Conservation (phyloP, 2,113 vertebrate species). For the Okapia johnstoni region DNA sequence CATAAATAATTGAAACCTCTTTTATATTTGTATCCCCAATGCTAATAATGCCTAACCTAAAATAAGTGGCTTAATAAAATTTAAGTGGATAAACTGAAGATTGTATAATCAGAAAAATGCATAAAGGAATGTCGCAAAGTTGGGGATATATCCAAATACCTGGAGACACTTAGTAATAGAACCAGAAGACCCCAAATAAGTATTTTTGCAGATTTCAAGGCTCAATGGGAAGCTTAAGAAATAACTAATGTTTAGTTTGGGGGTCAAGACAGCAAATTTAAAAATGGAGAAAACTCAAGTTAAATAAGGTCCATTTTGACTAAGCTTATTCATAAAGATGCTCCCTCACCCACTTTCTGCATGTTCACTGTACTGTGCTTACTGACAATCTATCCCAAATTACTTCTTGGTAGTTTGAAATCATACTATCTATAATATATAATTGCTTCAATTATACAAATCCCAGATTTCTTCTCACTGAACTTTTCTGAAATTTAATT, state of each 20-base stretch:
- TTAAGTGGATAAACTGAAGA: background rate
- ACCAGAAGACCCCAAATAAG: background rate
- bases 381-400: background rate
- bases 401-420: background rate
- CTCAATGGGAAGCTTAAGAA: background rate
- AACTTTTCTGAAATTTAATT: conserved; percentile 15
- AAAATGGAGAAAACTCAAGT: background rate
- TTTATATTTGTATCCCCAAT: background rate
- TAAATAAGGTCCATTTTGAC: background rate
- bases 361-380: background rate
- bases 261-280: background rate
- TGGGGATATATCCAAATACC: background rate
- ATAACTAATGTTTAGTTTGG: background rate
- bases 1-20: background rate
- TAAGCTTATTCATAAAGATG: background rate
- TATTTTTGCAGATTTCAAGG: background rate
- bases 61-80: background rate
- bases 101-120: background rate
- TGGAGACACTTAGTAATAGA: background rate
- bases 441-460: background rate
- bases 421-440: background rate
- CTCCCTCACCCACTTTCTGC: background rate
- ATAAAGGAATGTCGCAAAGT: conserved; percentile 18
- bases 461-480: background rate
- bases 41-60: background rate